Evolutionary conservation across 1,140 invertebrate species (phyloP), one percentile per base, ranked within the genome.

Genomic region (Hycleus cichorii): DNA sequence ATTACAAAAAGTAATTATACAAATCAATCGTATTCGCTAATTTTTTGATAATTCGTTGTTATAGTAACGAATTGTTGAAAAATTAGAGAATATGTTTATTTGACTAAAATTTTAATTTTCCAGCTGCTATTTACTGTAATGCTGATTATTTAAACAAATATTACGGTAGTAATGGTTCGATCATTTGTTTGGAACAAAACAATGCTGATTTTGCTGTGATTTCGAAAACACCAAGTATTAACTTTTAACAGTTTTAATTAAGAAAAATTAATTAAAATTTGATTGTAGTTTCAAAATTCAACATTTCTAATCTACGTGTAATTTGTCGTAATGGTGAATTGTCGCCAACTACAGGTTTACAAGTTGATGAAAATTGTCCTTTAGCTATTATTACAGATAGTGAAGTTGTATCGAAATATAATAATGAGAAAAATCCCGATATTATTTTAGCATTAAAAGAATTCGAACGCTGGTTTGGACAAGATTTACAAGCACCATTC

Each of bases 151-250:
- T 66, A 1, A 85, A 84, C 67, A 56, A 64, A 47, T 89, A 80
- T 73, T 87, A 81, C 66, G 86, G 86, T 1, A 83, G 84, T 72
- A 76, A 79, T 39, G 84, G 84, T 8, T 78, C 82, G 2, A 59
- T 86, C 2, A 67, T 70, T 3, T 87, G 85, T 64, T 67, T 86
- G 0, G 66, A 64, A 0, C 71, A 78, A 43, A 72, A 73, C 2
- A 66, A 68, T 39, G 82, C 78, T 1, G 79, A 85, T 63, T 77
- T 86, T 27, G 83, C 83, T 0, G 80, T 86, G 56, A 67, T 86
- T 2, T 78, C 60, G 3, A 55, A 64, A 53, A 59, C 32, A 5
- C 4, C 59, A 11, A 59, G 63, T 69, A 64, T n/a, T 39, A 40
- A 42, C 32, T 12, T 32, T 39, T 38, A 32, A 26, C 48, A 12